Percentiles rank a stretch among this genome's conserved stretches.
These are phyloP conservation scores for Synodontis membranacea DNA, from an alignment of 2,113 vertebrate genomes.

Conservation along the genomic window DNA sequence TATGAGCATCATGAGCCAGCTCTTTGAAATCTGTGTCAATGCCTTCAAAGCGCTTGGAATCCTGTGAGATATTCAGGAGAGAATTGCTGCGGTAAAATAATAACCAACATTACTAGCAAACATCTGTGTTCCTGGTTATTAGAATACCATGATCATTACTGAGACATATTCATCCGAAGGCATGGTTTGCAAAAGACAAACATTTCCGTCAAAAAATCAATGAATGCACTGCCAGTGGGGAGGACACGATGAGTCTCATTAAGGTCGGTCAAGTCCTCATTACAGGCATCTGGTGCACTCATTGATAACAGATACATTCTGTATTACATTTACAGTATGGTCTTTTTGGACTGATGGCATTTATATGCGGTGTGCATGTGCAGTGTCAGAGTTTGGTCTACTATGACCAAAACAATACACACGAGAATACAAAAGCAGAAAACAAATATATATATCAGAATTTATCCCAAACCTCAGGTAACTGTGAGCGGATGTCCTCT, in stretches of 20 bases:
- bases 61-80: conserved; percentile 71
- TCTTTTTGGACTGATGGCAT: conserved; percentile 15
- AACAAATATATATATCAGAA: conserved; percentile 21
- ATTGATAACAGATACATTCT: conserved; percentile 36
- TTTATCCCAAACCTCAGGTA: conserved; percentile 80
- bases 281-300: conserved; percentile 21
- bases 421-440: not conserved
- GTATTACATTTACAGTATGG: conserved; percentile 4
- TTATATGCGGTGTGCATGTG: not conserved
- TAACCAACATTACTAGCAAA: conserved; percentile 59
- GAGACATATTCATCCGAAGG: conserved; percentile 42
- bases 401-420: not conserved
- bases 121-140: conserved; percentile 63
- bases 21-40: conserved; percentile 91
- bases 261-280: conserved; percentile 29
- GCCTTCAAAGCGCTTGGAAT: conserved; percentile 85
- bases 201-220: conserved; percentile 43
- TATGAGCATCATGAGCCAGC: conserved; percentile 73
- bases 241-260: conserved; percentile 37
- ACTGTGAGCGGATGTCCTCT: conserved; percentile 88
- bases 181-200: conserved; percentile 28
- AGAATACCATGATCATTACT: conserved; percentile 54
- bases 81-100: conserved; percentile 47
- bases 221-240: conserved; percentile 32
- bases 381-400: not conserved